Evolutionary conservation across 92 coral and sea anemone species (phyloP).

Genomic region (Porites rus): DNA sequence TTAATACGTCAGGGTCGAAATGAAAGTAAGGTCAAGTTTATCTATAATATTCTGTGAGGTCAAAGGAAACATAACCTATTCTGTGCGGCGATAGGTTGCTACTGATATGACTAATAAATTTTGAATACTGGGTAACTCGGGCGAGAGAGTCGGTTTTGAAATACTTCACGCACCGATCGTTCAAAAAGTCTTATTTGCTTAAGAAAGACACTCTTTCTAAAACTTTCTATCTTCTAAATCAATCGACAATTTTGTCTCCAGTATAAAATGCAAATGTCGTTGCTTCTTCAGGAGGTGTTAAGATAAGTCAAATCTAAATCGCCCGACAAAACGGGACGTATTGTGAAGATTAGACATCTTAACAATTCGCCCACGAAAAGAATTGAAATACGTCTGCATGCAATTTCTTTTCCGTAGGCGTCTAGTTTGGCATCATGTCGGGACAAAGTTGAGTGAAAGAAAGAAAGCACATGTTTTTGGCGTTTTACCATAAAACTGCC

Average conservation of each 20-base stretch:
- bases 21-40: background rate
- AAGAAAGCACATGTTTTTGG: slow-evolving; percentile 8
- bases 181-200: background rate
- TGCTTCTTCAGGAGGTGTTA: background rate
- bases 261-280: background rate
- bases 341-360: background rate
- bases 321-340: background rate
- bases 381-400: background rate
- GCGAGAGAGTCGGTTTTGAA: background rate
- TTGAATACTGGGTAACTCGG: background rate
- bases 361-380: background rate
- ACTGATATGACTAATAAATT: background rate
- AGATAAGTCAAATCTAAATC: background rate
- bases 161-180: background rate
- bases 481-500: slow-evolving; percentile 16
- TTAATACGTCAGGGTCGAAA: background rate
- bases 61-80: background rate
- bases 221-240: background rate
- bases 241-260: background rate
- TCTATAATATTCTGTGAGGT: background rate
- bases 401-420: background rate
- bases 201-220: background rate
- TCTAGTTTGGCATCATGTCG: background rate
- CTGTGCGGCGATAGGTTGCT: background rate
- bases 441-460: background rate